Evolutionary conservation across 1,140 invertebrate species (phyloP).

Genomic region (Battus philenor): DNA sequence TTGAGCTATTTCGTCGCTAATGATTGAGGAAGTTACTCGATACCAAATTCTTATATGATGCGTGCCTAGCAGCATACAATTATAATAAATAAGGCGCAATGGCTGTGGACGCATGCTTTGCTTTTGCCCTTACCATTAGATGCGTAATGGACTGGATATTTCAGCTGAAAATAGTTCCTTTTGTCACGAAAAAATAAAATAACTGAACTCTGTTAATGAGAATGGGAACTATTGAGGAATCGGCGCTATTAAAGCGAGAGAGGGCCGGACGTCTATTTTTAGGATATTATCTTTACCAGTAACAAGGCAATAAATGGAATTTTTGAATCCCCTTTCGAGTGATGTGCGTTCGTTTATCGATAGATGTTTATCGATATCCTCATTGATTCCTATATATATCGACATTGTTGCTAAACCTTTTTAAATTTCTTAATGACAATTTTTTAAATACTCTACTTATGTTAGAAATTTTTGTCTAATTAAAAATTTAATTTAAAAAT

Average conservation of each 20-base stretch:
- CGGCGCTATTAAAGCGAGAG: constrained; percentile 39
- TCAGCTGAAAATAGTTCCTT: constrained; percentile 8
- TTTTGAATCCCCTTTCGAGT: constrained; percentile 25
- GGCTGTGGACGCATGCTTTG: too few species aligned
- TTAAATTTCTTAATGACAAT: too few species aligned
- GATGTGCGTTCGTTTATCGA: constrained; percentile 5
- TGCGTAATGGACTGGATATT: constrained; percentile 7
- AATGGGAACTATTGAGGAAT: constrained; percentile 59
- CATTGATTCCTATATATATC: too few species aligned
- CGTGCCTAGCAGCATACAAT: too few species aligned
- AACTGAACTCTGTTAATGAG: constrained; percentile 44
- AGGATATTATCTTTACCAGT: constrained; percentile 43
- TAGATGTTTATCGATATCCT: not conserved
- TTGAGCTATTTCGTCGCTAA: too few species aligned
- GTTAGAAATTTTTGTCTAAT: too few species aligned
- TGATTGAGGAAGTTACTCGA: too few species aligned
- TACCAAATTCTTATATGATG: too few species aligned
- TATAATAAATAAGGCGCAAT: too few species aligned
- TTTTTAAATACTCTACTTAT: too few species aligned
- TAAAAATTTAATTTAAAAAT: too few species aligned
- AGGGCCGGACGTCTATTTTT: constrained; percentile 59
- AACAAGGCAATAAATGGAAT: constrained; percentile 54
- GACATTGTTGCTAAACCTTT: too few species aligned
- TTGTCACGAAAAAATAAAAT: constrained; percentile 5
- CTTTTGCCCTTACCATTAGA: constrained; percentile 1